Base-by-base conservation (phyloP, 2,113 vertebrate species). In the Typhlomys cinereus region DNA sequence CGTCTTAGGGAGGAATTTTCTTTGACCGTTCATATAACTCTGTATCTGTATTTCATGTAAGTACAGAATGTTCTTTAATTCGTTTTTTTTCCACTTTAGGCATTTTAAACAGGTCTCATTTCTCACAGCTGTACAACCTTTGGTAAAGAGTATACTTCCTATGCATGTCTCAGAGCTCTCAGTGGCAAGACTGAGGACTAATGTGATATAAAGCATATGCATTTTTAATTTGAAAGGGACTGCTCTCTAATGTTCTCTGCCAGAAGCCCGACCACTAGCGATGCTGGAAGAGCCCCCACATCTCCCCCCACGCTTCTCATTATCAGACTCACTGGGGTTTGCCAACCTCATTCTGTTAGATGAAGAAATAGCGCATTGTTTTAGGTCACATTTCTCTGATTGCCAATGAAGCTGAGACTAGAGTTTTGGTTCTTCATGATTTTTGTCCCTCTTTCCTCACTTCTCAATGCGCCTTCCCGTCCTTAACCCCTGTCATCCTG, bases 201-300 rank as follows among this genome's bases (percentile, higher is more conserved):
- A 52, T 48, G 15, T 48, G 13, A 39, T 29, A 25, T 4, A 36
- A 20, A 14, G 41, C 54, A 52, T 54, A 46, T 14, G 41, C 34
- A 59, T 62, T 89, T 88, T 91, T 94, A 76, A 85, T 59, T 91
- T 64, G 50, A 70, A 70, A 31, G 46, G 66, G n/a, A 71, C 27
- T n/a, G 10, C 67, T 44, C 36, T 84, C n/a, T 67, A 52, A 81
- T 4, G 41, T 7, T 31, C 9, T 15, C 61, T 74, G 23, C n/a
- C 7, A 25, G 13, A 66, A 34, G 48, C 23, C 50, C 39, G 8
- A 3, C 36, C 41, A 44, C 17, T 14, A 61, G 25, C 62, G 48
- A 13, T 25, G 2, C 15, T 74, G 73, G n/a, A 25, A 71, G n/a
- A 44, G 7, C 41, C 8, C 5, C 39, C 14, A 7, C 4, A 50